Conservation (phyloP, 2,113 vertebrate species). For the Siniperca knerii region DNA sequence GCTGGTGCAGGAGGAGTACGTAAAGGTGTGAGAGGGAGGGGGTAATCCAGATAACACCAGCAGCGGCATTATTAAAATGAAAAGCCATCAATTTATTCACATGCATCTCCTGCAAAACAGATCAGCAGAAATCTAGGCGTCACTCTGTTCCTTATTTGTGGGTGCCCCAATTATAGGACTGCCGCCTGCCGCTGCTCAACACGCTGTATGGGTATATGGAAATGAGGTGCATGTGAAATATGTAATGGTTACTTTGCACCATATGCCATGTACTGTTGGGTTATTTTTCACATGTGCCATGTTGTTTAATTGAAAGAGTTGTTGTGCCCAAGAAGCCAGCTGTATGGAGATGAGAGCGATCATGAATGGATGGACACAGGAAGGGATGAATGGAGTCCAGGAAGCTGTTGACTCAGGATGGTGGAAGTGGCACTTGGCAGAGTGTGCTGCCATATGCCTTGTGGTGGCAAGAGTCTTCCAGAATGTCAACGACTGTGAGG, state of each 20-base stretch:
- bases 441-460: conserved; percentile 35
- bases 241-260: conserved; percentile 33
- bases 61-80: conserved; percentile 40
- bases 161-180: conserved; percentile 63
- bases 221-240: conserved; percentile 61
- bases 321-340: conserved; percentile 69
- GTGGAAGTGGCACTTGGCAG: conserved; percentile 60
- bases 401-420: conserved; percentile 64
- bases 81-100: conserved; percentile 60
- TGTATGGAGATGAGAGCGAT: conserved; percentile 78
- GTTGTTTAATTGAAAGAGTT: conserved; percentile 63
- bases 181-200: conserved; percentile 55
- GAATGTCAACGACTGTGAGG: conserved; percentile 26
- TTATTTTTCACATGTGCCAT: conserved; percentile 33
- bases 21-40: conserved; percentile 17
- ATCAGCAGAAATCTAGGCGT: conserved; percentile 62
- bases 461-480: conserved; percentile 37
- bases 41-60: conserved; percentile 29
- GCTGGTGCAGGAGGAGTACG: background rate
- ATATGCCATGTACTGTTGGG: conserved; percentile 26
- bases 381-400: conserved; percentile 69
- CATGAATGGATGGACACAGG: conserved; percentile 77
- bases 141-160: conserved; percentile 65
- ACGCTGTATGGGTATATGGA: conserved; percentile 37
- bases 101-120: conserved; percentile 48